phyloP scores from a whole-genome alignment of 1,140 invertebrate species.

The Aleiodes sp. region DNA sequence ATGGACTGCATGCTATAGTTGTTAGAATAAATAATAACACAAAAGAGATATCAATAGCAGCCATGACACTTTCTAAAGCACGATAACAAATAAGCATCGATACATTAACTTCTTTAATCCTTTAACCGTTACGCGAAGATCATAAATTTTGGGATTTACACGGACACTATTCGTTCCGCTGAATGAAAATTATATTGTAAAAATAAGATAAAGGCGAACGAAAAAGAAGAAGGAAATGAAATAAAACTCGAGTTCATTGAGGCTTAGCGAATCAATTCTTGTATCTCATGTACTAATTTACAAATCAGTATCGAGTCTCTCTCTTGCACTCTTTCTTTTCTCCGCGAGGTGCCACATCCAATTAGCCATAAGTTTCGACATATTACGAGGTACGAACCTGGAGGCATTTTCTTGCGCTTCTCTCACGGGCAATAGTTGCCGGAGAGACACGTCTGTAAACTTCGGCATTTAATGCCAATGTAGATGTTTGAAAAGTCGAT shows the following conservation, averaged over 20 bases:
- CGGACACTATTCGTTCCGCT: background rate
- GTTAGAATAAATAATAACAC: background rate
- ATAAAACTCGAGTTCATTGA: background rate
- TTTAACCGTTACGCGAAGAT: background rate
- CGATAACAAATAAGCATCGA: background rate
- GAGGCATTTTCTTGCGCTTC: background rate
- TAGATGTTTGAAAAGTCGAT: no score
- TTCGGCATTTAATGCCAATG: background rate
- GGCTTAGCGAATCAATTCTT: background rate
- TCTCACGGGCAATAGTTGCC: conserved; percentile 1
- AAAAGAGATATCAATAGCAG: background rate
- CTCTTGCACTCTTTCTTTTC: no score
- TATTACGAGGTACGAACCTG: background rate
- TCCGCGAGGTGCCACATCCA: background rate
- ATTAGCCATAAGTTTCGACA: conserved; percentile 18
- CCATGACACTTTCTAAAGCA: background rate
- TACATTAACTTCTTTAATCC: background rate
- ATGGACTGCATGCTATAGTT: background rate
- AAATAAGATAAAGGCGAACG: background rate
- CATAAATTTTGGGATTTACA: background rate
- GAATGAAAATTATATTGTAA: background rate
- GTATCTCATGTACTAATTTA: conserved; percentile 8
- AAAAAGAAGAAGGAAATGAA: no score
- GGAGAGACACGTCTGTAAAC: background rate
- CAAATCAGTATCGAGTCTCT: background rate